phyloP scores from a whole-genome alignment of 2,113 vertebrate genomes.

The Chamaea fasciata region DNA sequence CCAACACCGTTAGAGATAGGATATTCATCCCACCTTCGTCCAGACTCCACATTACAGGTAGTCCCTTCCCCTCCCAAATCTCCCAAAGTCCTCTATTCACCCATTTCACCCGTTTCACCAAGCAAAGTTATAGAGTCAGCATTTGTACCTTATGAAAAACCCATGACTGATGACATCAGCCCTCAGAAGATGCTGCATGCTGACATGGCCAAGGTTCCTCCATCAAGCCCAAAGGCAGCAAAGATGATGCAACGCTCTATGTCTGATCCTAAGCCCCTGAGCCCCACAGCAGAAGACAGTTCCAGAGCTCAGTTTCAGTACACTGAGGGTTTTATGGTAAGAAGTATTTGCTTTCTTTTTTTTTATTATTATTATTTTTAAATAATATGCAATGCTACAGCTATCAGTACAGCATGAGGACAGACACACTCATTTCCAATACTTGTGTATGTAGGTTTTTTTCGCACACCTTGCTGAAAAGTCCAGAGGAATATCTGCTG shows the following conservation, averaged over 20 bases:
- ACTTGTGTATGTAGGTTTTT: not conserved
- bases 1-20: constrained; percentile 87
- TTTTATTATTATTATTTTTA: not conserved
- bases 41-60: constrained; percentile 86
- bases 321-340: constrained; percentile 90
- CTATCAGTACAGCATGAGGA: not conserved
- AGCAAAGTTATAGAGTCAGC: constrained; percentile 90
- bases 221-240: constrained; percentile 85
- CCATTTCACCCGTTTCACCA: constrained; percentile 89
- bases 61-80: constrained; percentile 86
- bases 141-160: constrained; percentile 94
- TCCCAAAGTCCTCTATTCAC: constrained; percentile 90
- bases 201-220: constrained; percentile 85
- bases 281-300: constrained; percentile 89
- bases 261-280: constrained; percentile 94
- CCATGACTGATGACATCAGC: constrained; percentile 83
- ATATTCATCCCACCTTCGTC: constrained; percentile 86
- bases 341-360: constrained; percentile 52
- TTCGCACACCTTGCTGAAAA: not conserved
- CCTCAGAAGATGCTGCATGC: constrained; percentile 87
- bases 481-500: not conserved
- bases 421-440: not conserved
- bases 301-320: constrained; percentile 89
- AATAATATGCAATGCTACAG: not conserved
- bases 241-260: constrained; percentile 92